phyloP scores from a whole-genome alignment of 2,113 vertebrate species.

The Gorsachius goisagi region DNA sequence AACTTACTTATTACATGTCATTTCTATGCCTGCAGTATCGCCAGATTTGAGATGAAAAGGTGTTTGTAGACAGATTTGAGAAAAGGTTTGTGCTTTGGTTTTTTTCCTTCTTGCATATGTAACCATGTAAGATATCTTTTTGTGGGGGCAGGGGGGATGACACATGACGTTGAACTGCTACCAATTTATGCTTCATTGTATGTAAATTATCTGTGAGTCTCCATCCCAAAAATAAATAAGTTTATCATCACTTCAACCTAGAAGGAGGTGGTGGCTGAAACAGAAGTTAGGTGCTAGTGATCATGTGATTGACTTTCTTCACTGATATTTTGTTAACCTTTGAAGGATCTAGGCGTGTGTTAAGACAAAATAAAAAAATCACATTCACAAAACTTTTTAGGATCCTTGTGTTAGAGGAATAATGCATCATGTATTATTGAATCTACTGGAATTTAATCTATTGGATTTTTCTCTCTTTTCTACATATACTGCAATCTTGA shows the following conservation, averaged over 20 bases:
- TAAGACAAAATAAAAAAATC: not conserved
- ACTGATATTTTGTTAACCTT: not conserved
- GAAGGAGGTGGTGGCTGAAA: not conserved
- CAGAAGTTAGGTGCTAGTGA: not conserved
- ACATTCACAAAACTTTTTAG: not conserved
- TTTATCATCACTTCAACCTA: not conserved
- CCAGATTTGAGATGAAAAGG: not conserved
- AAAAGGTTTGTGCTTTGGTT: not conserved
- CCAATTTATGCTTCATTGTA: not conserved
- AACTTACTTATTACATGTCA: not conserved
- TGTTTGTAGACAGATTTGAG: not conserved
- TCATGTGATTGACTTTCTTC: not conserved
- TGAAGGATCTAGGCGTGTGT: not conserved
- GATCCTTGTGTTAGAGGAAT: not conserved
- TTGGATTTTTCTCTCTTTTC: not conserved
- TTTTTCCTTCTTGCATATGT: not conserved
- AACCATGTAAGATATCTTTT: not conserved
- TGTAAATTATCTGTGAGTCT: not conserved
- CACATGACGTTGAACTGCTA: not conserved
- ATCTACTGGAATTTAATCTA: not conserved
- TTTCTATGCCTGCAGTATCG: not conserved
- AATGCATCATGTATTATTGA: not conserved
- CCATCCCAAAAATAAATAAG: not conserved
- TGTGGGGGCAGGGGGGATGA: accelerated
- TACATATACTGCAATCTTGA: not conserved